phyloP scores from a whole-genome alignment of 2,888 invertebrate genomes.

The Limenitis camilla region DNA sequence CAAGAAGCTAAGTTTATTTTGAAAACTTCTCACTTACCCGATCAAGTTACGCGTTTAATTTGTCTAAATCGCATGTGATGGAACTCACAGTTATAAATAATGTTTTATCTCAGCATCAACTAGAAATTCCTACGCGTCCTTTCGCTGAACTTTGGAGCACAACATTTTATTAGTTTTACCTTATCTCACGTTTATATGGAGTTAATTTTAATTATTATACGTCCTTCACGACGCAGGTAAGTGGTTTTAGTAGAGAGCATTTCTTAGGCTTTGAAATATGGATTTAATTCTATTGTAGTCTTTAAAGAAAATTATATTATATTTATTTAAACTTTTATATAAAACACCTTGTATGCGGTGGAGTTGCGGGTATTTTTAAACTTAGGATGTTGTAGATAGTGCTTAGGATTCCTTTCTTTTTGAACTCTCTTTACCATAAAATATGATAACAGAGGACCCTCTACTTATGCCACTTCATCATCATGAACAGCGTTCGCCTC shows the following conservation, averaged over 20 bases:
- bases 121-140: constrained; percentile 69
- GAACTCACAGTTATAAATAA: constrained; percentile 61
- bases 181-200: constrained; percentile 26
- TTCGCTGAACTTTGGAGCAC: constrained; percentile 59
- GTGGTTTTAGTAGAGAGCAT: constrained; percentile 1
- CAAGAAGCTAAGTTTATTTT: constrained; percentile 35
- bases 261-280: constrained; percentile 1
- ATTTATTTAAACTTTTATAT: neutral
- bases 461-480: no score
- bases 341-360: no score
- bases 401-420: neutral
- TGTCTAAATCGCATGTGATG: constrained; percentile 67
- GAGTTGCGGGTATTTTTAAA: no score
- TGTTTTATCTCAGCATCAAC: constrained; percentile 64
- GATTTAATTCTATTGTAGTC: neutral
- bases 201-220: constrained; percentile 29
- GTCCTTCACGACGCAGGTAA: constrained; percentile 15
- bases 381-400: no score
- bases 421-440: neutral
- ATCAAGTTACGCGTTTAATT: constrained; percentile 70
- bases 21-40: constrained; percentile 36
- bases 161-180: constrained; percentile 46
- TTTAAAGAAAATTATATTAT: neutral
- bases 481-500: no score
- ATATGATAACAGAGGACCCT: neutral